A percentile compares a stretch with the other conserved stretches of the same genome.
Conservation (phyloP, 2,888 invertebrate genomes). For the Pantelozetes paolii region DNA sequence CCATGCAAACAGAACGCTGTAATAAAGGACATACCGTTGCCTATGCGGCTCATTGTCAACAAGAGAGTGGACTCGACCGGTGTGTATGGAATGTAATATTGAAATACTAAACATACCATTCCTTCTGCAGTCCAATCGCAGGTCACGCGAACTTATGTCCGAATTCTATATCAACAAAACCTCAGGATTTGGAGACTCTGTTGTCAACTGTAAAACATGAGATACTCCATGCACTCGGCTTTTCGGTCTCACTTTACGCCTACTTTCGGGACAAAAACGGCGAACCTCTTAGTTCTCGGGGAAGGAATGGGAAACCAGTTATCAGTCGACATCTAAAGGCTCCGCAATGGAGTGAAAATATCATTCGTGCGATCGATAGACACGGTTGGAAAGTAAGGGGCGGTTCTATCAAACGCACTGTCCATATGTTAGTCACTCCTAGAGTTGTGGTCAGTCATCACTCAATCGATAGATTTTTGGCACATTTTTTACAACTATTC, state of each 20-base stretch:
- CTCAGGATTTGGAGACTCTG: constrained; percentile 81
- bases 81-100: constrained; percentile 53
- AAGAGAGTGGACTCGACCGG: constrained; percentile 86
- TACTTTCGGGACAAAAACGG: constrained; percentile 91
- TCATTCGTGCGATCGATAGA: constrained; percentile 70
- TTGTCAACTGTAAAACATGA: constrained; percentile 97
- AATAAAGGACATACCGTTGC: constrained; percentile 82
- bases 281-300: constrained; percentile 73
- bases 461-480: background rate
- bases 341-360: constrained; percentile 87
- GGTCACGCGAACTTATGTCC: constrained; percentile 99
- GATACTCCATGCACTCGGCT: constrained; percentile 80
- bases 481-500: background rate
- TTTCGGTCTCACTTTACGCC: constrained; percentile 62
- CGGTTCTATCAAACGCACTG: constrained; percentile 67
- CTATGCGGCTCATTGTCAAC: constrained; percentile 97
- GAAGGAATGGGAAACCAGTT: constrained; percentile 80
- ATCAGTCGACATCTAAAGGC: constrained; percentile 74
- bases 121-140: constrained; percentile 76
- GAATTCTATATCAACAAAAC: constrained; percentile 81
- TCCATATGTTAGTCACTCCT: constrained; percentile 87
- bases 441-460: constrained; percentile 62
- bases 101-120: background rate
- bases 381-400: constrained; percentile 72
- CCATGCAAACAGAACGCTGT: constrained; percentile 87